These are phyloP conservation scores for Macquaria australasica DNA, from an alignment of 2,113 vertebrate genomes.

Conservation along the genomic window DNA sequence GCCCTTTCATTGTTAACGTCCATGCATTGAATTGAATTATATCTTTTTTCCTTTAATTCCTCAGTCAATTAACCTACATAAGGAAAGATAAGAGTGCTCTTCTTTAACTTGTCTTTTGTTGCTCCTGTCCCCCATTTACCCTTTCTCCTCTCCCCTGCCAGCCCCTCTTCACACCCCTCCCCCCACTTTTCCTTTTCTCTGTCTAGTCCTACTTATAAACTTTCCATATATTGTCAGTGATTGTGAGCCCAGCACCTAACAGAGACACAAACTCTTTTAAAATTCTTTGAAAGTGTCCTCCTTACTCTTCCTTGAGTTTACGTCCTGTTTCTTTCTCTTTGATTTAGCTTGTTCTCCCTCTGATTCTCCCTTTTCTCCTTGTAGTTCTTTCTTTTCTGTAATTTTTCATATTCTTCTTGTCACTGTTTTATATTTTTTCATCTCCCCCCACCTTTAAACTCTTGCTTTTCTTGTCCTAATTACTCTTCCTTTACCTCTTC, in stretches of 20 bases:
- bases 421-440: background rate
- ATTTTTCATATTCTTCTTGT: background rate
- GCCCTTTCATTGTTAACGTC: slow-evolving; percentile 71
- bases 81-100: slow-evolving; percentile 61
- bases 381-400: background rate
- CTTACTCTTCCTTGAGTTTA: background rate
- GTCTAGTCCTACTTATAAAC: slow-evolving; percentile 20
- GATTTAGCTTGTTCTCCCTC: background rate
- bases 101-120: slow-evolving; percentile 73
- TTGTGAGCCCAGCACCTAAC: background rate
- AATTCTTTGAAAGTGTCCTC: background rate
- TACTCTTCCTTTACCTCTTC: background rate
- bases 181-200: rapidly evolving
- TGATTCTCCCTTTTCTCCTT: background rate
- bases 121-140: slow-evolving; percentile 66
- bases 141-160: slow-evolving; percentile 21
- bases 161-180: background rate
- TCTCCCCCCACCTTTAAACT: slow-evolving; percentile 12
- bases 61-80: slow-evolving; percentile 84
- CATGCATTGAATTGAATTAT: slow-evolving; percentile 73
- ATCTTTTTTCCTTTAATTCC: slow-evolving; percentile 73
- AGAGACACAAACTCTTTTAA: background rate
- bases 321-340: background rate
- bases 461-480: slow-evolving; percentile 20
- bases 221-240: background rate